Evolutionary conservation across 2,113 vertebrate species (phyloP).

Genomic region (Semnornis frantzii): DNA sequence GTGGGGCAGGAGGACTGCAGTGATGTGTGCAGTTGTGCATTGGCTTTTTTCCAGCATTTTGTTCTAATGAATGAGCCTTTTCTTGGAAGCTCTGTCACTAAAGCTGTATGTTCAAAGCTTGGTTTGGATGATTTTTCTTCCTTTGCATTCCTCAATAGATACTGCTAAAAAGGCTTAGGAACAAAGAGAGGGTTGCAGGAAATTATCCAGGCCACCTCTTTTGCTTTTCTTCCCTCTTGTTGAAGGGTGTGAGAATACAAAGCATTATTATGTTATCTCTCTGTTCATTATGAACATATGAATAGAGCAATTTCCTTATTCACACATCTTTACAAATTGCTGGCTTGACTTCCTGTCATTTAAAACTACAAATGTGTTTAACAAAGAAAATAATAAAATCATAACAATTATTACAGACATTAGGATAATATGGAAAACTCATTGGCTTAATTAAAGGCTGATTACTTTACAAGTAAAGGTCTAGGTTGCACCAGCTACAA

Average conservation of each 20-base stretch:
- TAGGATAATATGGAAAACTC: slow-evolving; percentile 33
- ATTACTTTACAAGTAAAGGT: slow-evolving; percentile 41
- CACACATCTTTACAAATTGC: slow-evolving; percentile 62
- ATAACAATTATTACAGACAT: slow-evolving; percentile 54
- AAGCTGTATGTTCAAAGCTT: background rate
- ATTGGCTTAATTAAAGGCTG: slow-evolving; percentile 60
- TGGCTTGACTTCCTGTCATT: slow-evolving; percentile 66
- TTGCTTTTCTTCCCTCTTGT: slow-evolving; percentile 20
- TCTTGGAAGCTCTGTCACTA: background rate
- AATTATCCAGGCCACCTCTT: slow-evolving; percentile 53
- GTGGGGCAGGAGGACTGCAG: accelerated
- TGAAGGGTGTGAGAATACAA: slow-evolving; percentile 10
- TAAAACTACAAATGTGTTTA: slow-evolving; percentile 56
- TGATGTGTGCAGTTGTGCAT: background rate
- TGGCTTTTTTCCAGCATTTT: background rate
- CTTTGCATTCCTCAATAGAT: background rate
- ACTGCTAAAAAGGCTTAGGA: background rate
- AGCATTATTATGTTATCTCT: slow-evolving; percentile 52
- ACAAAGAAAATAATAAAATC: slow-evolving; percentile 62
- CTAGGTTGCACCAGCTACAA: background rate
- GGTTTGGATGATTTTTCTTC: background rate
- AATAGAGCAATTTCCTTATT: slow-evolving; percentile 65
- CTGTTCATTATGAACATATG: slow-evolving; percentile 41
- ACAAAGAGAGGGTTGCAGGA: slow-evolving; percentile 11
- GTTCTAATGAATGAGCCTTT: background rate